A percentile compares a stretch with the other conserved stretches of the same genome.
These are phyloP conservation scores for Sclerodermus sp. DNA, from an alignment of 2,888 invertebrate genomes.

Conservation along the genomic window DNA sequence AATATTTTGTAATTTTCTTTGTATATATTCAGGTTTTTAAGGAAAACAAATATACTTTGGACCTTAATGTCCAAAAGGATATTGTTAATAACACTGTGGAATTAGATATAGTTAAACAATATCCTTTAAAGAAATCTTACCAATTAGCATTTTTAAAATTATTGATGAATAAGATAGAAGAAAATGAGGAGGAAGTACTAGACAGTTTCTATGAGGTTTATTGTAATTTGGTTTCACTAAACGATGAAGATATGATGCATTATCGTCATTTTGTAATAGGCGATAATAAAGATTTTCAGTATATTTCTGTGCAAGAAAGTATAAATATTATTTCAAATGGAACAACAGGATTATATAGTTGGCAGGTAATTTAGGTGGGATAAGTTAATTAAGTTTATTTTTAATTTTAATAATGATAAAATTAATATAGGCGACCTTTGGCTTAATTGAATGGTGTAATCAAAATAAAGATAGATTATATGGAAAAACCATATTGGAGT, in stretches of 20 bases:
- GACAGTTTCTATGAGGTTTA: conserved; percentile 68
- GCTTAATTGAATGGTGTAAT: conserved; percentile 72
- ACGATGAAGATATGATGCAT: conserved; percentile 54
- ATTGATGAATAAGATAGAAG: conserved; percentile 58
- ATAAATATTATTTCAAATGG: conserved; percentile 73
- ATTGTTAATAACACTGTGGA: conserved; percentile 66
- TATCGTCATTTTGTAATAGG: conserved; percentile 68
- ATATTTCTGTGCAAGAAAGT: conserved; percentile 70
- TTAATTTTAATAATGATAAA: conserved; percentile 6
- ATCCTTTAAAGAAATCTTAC: conserved; percentile 68
- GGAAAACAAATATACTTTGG: too few relatives aligned
- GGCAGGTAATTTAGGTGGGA: conserved; percentile 64
- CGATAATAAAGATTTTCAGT: conserved; percentile 47
- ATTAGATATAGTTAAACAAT: conserved; percentile 60
- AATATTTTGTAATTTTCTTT: neutral
- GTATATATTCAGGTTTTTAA: too few relatives aligned
- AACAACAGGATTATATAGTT: conserved; percentile 77
- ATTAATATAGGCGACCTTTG: conserved; percentile 67
- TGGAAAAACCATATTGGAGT: conserved; percentile 68
- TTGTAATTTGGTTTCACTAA: conserved; percentile 60
- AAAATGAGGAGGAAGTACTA: conserved; percentile 62
- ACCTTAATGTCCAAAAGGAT: conserved; percentile 50
- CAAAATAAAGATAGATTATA: conserved; percentile 60
- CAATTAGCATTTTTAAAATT: conserved; percentile 69
- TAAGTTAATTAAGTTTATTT: neutral